A percentile compares a stretch with the other conserved stretches of the same genome.
Evolutionary conservation across 2,888 invertebrate genomes (phyloP).

Genomic region (Drosophila affinis): DNA sequence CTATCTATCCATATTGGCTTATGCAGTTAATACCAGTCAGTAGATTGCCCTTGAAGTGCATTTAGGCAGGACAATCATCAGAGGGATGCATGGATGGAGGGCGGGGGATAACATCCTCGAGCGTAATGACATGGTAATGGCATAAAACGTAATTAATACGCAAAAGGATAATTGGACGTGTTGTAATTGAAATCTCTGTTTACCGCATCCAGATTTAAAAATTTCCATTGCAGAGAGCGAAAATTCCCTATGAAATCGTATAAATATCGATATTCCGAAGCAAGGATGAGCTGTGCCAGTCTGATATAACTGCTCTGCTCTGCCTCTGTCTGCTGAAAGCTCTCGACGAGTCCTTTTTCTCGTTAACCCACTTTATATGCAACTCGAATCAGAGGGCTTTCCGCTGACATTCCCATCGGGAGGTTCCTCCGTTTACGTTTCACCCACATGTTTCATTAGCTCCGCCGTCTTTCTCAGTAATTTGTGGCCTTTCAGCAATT

Average conservation of each 20-base stretch:
- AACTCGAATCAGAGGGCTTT: conserved; percentile 20
- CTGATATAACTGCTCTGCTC: no score
- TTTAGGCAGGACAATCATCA: conserved; percentile 26
- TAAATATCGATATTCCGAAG: neutral
- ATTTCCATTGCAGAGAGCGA: conserved; percentile 10
- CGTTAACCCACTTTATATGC: conserved; percentile 11
- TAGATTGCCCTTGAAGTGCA: conserved; percentile 37
- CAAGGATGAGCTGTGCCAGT: no score
- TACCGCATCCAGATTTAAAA: conserved; percentile 16
- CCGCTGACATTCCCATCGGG: conserved; percentile 10
- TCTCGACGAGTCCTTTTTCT: neutral
- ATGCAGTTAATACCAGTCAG: conserved; percentile 71
- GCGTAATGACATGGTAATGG: conserved; percentile 57
- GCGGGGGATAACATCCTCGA: conserved; percentile 34
- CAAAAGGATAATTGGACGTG: conserved; percentile 23
- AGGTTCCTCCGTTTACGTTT: conserved; percentile 4
- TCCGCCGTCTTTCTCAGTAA: conserved; percentile 38
- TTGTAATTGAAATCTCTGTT: conserved; percentile 36
- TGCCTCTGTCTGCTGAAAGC: neutral
- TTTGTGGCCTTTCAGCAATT: conserved; percentile 58
- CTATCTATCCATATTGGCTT: conserved; percentile 62
- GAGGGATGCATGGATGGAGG: neutral
- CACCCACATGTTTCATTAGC: conserved; percentile 43
- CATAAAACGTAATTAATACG: conserved; percentile 51
- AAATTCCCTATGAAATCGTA: neutral